Evolutionary conservation across 1,140 invertebrate genomes (phyloP), one percentile per base, ranked within the genome.

Genomic region (Drosophila tani): DNA sequence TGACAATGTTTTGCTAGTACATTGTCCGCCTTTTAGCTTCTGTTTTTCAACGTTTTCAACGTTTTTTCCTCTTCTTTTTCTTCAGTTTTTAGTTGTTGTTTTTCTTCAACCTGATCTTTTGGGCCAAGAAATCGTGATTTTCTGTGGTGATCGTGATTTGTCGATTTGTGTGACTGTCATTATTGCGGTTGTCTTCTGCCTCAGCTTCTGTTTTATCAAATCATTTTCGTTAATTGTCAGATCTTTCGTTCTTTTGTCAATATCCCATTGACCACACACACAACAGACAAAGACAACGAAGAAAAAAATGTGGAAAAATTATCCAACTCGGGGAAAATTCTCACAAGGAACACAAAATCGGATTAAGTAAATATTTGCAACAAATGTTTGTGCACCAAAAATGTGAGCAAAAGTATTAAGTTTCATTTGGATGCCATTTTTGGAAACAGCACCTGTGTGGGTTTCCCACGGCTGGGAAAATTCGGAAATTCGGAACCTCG

Each of bases 331-430:
- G n/a, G 38, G 21, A 55, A 49, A 47, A 60, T 53, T 75, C 74
- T 41, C 63, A 43, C 29, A 56, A 35, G 21, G 17, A 60, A 41
- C 43, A 65, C 45, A 40, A 56, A 71, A 79, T 64, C 71, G 47
- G 60, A 81, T 76, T 68, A 74, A 78, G 58, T 66, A 87, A 87
- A 87, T 87, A 87, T 87, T 87, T 75, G 83, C 83, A 88, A 87
- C 80, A 88, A 56, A 69, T 65, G 69, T 63, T 80, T 66, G 8
- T 11, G 7, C 8, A 14, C 8, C 4, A n/a, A 29, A 60, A 40
- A 74, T 46, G 4, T 50, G 68, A 32, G 41, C 40, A 55, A 77
- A 63, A 64, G 69, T 82, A 74, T 82, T 65, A 35, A 64, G 65
- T 85, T 88, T 88, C 84, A 46, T 62, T 67, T 75, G 41, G 53